Conservation (phyloP, 2,113 vertebrate genomes). For the Mus musculus region DNA sequence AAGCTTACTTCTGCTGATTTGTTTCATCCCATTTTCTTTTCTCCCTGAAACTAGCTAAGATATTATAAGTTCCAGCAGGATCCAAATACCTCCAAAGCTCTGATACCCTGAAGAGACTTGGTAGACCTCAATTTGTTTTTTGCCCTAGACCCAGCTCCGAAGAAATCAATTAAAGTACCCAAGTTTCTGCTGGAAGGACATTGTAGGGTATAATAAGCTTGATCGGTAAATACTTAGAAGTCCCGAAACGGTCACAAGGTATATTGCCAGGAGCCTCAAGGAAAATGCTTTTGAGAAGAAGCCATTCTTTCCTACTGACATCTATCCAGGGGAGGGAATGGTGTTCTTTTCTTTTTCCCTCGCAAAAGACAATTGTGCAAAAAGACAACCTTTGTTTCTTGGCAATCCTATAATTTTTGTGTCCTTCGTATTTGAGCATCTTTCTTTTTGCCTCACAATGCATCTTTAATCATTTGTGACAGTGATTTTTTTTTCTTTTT, state of each 20-base stretch:
- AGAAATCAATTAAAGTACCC: conserved; percentile 37
- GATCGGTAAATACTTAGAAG: conserved; percentile 37
- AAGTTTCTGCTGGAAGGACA: background rate
- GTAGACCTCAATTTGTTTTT: conserved; percentile 8
- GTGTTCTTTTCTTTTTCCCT: conserved; percentile 25
- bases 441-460: conserved; percentile 45
- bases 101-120: conserved; percentile 1
- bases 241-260: background rate
- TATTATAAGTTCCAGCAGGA: conserved; percentile 14
- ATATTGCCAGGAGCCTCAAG: background rate
- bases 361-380: conserved; percentile 23
- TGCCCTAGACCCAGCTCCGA: conserved; percentile 7
- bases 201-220: background rate
- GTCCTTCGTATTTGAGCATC: conserved; percentile 2
- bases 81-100: conserved; percentile 35
- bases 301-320: conserved; percentile 54
- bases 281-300: conserved; percentile 57
- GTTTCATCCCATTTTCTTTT: background rate
- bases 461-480: conserved; percentile 61
- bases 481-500: conserved; percentile 42
- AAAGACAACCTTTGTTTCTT: conserved; percentile 59
- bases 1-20: background rate
- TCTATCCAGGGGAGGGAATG: conserved; percentile 7
- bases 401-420: conserved; percentile 44
- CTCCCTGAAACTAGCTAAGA: conserved; percentile 27